Base-by-base conservation (phyloP, 2,113 vertebrate species). In the Podilymbus podiceps region DNA sequence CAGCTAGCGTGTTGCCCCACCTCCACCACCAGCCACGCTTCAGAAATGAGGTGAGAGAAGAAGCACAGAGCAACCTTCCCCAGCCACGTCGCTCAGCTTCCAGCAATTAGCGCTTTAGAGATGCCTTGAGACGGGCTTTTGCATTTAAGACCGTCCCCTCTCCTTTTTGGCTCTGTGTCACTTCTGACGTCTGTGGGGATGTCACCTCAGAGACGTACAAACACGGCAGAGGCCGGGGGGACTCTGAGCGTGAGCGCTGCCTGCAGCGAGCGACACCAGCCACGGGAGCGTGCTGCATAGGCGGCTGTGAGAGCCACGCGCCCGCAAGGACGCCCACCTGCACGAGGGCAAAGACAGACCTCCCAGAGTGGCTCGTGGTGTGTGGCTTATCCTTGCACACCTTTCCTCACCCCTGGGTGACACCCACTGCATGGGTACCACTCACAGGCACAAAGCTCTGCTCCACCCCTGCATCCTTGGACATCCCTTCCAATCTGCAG, bases 231-330 rank as follows among this genome's bases (percentile, higher is more conserved):
- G 75, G 23, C 13, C 44, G 30, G 12, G 23, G 47, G 12, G n/a
- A 3, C 11, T 24, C 63, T 30, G 31, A 30, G 30, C 64, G 5
- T 5, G 28, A 81, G 49, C 33, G 17, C n/a, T 53, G 24, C 42
- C 76, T 55, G 55, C 28, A 44, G 58, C 0, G 3, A 62, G 72
- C 6, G 15, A 63, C n/a, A n/a, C 11, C 55, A 49, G 40, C 79
- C 8, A 2, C 15, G 23, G 46, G 53, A 42, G 2, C 0, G 0
- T 20, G 31, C 44, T 20, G 24, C 4, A 12, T 0, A 1, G 20
- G 38, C 9, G 24, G 47, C 24, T 8, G 21, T 5, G 9, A 0
- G 4, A 52, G 23, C 15, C 66, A 62, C 3, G 2, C 0, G 0
- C 3, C 6, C 17, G 25, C 11, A 9, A 38, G 42, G 58, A 30